Percentiles rank a stretch among this genome's conserved stretches.
Evolutionary conservation across 2,113 vertebrate genomes (phyloP).

Genomic region (Oxyura jamaicensis): DNA sequence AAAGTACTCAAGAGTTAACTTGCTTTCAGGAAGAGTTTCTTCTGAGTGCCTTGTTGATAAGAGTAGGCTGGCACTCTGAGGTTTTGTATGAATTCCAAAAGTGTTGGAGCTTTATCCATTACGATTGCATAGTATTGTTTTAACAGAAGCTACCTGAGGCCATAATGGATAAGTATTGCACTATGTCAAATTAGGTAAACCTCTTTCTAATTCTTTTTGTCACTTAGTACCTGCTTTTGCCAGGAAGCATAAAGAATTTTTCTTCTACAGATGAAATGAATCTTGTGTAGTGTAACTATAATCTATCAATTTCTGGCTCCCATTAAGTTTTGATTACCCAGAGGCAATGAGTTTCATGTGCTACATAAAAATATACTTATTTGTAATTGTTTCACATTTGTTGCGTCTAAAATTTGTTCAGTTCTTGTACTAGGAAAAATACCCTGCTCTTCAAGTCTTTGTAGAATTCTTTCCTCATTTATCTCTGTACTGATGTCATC

Average conservation of each 20-base stretch:
- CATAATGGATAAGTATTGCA: background rate
- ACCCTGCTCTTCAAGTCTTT: background rate
- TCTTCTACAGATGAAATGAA: background rate
- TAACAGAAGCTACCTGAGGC: background rate
- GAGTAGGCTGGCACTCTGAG: background rate
- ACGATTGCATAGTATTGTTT: background rate
- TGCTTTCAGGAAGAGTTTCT: background rate
- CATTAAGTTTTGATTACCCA: slow-evolving; percentile 7
- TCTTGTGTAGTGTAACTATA: background rate
- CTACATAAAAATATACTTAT: slow-evolving; percentile 8
- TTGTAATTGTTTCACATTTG: background rate
- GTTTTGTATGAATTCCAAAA: background rate
- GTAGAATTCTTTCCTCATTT: background rate
- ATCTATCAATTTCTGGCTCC: slow-evolving; percentile 27
- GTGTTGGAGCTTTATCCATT: background rate
- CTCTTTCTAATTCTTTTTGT: background rate
- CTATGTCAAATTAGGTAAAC: slow-evolving; percentile 6
- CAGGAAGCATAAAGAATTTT: background rate
- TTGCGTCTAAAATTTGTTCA: background rate
- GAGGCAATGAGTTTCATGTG: slow-evolving; percentile 35
- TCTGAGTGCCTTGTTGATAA: background rate
- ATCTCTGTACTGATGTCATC: background rate
- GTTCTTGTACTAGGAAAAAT: background rate
- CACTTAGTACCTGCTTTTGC: background rate
- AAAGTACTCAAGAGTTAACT: background rate